These are phyloP conservation scores for Anguilla marmorata DNA, from an alignment of 2,797 vertebrate species.

Conservation along the genomic window DNA sequence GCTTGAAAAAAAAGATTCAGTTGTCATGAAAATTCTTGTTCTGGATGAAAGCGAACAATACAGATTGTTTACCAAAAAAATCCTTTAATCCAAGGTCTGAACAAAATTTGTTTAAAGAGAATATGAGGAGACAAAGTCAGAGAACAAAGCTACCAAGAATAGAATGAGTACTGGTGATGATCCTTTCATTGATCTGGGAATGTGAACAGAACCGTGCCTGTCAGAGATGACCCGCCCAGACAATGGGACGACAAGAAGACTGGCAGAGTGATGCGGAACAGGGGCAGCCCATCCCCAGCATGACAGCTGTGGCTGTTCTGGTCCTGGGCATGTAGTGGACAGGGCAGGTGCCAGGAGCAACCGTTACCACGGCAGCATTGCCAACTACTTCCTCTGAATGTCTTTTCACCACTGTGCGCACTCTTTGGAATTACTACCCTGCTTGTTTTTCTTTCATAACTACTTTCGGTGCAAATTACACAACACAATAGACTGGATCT, in stretches of 20 bases:
- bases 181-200: not conserved
- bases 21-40: not conserved
- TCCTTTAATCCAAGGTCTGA: not conserved
- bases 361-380: conserved; percentile 56
- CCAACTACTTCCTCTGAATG: conserved; percentile 41
- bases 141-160: not conserved
- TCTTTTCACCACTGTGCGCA: not conserved
- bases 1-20: not conserved
- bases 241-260: not conserved
- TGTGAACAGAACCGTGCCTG: not conserved
- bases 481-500: not conserved
- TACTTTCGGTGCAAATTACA: not conserved
- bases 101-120: not conserved
- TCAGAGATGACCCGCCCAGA: not conserved
- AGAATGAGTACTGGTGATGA: not conserved
- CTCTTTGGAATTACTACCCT: not conserved
- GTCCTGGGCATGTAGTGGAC: conserved; percentile 15
- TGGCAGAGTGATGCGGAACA: not conserved
- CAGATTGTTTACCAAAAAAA: not conserved
- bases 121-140: not conserved
- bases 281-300: conserved; percentile 21
- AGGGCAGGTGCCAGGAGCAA: conserved; percentile 56
- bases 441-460: not conserved
- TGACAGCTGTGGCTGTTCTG: conserved; percentile 23
- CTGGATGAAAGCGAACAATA: not conserved